These are phyloP conservation scores for Pandemis heparana DNA, from an alignment of 2,888 invertebrate genomes.

Conservation along the genomic window DNA sequence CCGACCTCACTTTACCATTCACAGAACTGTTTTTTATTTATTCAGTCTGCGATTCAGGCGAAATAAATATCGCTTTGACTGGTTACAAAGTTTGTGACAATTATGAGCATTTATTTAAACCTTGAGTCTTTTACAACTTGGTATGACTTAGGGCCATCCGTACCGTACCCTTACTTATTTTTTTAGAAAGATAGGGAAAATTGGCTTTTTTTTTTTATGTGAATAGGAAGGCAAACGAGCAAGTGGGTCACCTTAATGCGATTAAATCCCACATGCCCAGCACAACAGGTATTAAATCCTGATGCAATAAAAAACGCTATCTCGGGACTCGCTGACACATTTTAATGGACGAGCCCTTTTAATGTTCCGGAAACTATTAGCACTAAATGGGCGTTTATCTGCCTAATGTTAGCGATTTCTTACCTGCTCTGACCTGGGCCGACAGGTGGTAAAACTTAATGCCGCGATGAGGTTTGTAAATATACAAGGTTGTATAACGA, in stretches of 20 bases:
- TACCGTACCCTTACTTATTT: not conserved
- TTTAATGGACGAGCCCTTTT: conserved; percentile 33
- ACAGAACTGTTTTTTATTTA: no score
- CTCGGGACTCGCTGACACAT: conserved; percentile 27
- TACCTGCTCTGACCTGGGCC: conserved; percentile 30
- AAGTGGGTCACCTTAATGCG: no score
- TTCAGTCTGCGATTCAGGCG: not conserved
- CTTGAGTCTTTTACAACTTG: not conserved
- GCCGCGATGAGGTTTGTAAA: not conserved
- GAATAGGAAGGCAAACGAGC: no score
- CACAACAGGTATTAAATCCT: conserved; percentile 19
- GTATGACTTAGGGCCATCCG: not conserved
- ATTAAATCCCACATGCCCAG: not conserved
- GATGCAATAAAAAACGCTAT: conserved; percentile 16
- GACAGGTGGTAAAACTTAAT: conserved; percentile 17
- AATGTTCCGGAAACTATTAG: conserved; percentile 42
- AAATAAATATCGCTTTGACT: not conserved
- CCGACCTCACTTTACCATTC: no score
- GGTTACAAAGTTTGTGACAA: not conserved
- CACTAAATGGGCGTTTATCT: conserved; percentile 35
- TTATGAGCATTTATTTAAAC: not conserved
- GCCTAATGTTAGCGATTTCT: conserved; percentile 24
- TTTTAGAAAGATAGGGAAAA: not conserved
- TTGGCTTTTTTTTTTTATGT: no score
- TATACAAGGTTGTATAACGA: not conserved